Conservation (phyloP, 2,888 invertebrate species). For the Drosophila leonis region DNA sequence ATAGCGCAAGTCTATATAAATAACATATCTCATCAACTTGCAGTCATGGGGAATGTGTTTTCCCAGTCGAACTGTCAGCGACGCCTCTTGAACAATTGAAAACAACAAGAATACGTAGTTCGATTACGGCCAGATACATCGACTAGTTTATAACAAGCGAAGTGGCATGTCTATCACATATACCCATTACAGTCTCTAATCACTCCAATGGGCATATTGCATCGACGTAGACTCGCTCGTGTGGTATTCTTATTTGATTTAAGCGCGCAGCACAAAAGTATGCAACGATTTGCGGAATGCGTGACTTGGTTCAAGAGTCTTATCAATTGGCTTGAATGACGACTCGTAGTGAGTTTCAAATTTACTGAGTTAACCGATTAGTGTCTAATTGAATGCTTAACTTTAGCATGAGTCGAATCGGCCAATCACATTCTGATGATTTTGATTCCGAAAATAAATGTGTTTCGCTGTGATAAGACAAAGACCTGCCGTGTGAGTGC, state of each 20-base stretch:
- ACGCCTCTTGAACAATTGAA: background rate
- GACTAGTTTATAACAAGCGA: background rate
- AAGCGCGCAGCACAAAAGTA: conserved; percentile 28
- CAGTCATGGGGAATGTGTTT: conserved; percentile 25
- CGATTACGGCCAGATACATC: conserved; percentile 15
- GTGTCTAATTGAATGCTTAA: background rate
- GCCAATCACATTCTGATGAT: background rate
- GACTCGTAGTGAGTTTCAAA: background rate
- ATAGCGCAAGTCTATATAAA: background rate
- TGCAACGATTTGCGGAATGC: conserved; percentile 11
- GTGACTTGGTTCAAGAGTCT: background rate
- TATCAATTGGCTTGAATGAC: background rate
- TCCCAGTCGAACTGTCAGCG: conserved; percentile 24
- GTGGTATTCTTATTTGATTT: background rate
- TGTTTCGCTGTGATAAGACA: background rate
- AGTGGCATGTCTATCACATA: background rate
- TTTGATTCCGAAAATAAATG: background rate
- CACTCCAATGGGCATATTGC: background rate
- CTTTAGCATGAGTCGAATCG: background rate
- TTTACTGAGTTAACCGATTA: conserved; percentile 4
- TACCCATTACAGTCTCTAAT: background rate
- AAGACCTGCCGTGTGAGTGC: background rate
- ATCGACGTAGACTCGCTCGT: background rate
- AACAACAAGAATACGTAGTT: background rate
- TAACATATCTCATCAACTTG: conserved; percentile 5